Percentiles rank a stretch among this genome's conserved stretches.
Conservation (phyloP, 1,140 invertebrate genomes). For the Drosophila varians region DNA sequence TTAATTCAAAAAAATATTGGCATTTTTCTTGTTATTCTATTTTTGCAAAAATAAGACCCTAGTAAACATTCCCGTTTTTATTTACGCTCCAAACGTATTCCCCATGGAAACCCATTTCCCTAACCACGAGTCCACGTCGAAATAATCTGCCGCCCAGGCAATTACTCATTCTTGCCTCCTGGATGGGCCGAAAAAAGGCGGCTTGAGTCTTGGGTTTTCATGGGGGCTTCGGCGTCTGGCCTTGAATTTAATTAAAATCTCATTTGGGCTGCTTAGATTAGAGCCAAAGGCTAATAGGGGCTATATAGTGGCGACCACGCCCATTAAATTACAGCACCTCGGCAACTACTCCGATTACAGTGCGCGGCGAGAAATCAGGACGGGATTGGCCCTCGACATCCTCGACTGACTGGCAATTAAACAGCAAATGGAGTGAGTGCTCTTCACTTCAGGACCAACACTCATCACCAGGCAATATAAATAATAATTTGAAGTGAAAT, state of each 20-base stretch:
- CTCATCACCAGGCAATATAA: conserved; percentile 61
- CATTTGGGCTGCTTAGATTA: conserved; percentile 53
- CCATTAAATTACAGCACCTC: conserved; percentile 7
- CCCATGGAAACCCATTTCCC: not conserved
- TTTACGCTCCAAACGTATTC: not conserved
- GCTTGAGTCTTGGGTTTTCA: conserved; percentile 17
- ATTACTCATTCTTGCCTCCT: conserved; percentile 40
- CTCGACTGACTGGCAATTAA: conserved; percentile 56
- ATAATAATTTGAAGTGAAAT: conserved; percentile 59
- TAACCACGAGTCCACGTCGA: not conserved
- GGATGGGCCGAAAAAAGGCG: conserved; percentile 38
- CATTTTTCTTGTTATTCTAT: too few relatives aligned
- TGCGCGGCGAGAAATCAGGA: not conserved
- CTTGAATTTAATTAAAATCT: conserved; percentile 73
- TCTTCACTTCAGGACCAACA: conserved; percentile 22
- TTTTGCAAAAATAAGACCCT: too few relatives aligned
- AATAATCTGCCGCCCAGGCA: conserved; percentile 37
- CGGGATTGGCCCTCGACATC: conserved; percentile 24
- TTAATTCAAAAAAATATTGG: too few relatives aligned
- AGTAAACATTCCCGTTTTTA: not conserved
- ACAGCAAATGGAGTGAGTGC: conserved; percentile 8
- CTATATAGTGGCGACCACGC: conserved; percentile 6
- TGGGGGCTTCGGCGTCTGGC: conserved; percentile 55
- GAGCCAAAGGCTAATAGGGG: conserved; percentile 44
- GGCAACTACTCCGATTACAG: conserved; percentile 17